Conservation (phyloP, 2,113 vertebrate genomes). For the Zeus faber region DNA sequence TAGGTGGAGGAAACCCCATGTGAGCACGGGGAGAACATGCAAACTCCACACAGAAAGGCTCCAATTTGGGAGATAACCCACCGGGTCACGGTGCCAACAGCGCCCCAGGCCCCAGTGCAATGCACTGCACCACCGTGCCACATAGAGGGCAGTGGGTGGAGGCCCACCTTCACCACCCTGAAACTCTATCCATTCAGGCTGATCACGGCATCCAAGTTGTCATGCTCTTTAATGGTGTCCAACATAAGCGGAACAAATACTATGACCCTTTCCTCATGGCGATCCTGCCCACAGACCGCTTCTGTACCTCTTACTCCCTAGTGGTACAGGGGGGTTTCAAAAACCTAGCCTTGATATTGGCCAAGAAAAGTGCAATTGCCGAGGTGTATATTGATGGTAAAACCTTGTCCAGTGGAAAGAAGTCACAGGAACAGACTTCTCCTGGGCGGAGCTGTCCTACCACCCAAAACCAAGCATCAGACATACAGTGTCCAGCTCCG, state of each 20-base stretch:
- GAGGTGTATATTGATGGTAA: constrained; percentile 55
- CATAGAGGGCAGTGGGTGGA: constrained; percentile 39
- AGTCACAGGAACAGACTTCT: constrained; percentile 67
- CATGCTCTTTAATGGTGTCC: constrained; percentile 67
- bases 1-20: no score
- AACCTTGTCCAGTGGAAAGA: constrained; percentile 37
- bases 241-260: fast-evolving
- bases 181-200: constrained; percentile 63
- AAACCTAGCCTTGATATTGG: constrained; percentile 67
- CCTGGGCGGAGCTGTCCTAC: constrained; percentile 65
- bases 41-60: no score
- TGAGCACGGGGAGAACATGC: no score
- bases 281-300: constrained; percentile 56
- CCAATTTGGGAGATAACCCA: no score
- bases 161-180: constrained; percentile 26
- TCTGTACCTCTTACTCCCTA: constrained; percentile 71
- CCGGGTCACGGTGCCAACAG: no score
- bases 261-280: constrained; percentile 72
- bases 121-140: no score
- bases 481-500: constrained; percentile 43
- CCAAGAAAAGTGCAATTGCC: constrained; percentile 19
- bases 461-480: neutral
- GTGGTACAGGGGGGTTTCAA: constrained; percentile 41
- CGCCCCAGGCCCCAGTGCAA: no score
- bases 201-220: constrained; percentile 75